Base-by-base conservation (phyloP, 1,140 invertebrate genomes). In the Aricia agestis region DNA sequence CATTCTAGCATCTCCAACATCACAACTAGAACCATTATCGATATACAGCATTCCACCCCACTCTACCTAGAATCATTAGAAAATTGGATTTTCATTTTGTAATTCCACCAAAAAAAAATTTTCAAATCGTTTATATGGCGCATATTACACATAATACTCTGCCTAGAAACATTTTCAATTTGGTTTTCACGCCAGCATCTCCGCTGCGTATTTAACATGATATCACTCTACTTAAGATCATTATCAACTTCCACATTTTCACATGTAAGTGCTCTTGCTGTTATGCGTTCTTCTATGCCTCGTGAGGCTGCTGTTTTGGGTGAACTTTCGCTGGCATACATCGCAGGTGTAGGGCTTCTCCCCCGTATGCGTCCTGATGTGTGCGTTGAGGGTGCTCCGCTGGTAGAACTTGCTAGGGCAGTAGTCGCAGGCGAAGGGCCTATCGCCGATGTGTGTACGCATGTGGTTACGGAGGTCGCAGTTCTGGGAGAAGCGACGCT, bases 401-500 rank as follows among this genome's bases (percentile, higher is more conserved):
- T 74, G 71, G 13, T 71, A 61, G 59, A 78, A 78, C 6, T n/a
- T 18, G 5, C 67, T 63, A 10, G 67, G 17, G 58, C 77, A 78
- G 11, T 63, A 17, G n/a, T 69, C 67, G 67, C 77, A 78, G 45
- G 68, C 36, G 70, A 57, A 73, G 45, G 76, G 76, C 1, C 63
- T 52, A 67, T 76, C 76, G 19, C 76, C 76, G 0, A 74, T 73
- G 65, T 78, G 77, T 19, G 74, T 76, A 25, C 77, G 72, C 1
- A 78, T n/a, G 65, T 78, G 77, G 65, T 76, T 74, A 11, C 13
- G 57, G 13, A 78, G 65, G 11, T 73, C 71, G 19, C 66, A 66
- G 52, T 72, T 73, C 9, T 63, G 59, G 6, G 59, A 25, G 19
- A 63, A 63, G 0, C 19, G 18, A 13, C 59, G 59, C 10, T 63